phyloP scores from a whole-genome alignment of 1,140 invertebrate genomes.

The Trigoniulus corallinus region DNA sequence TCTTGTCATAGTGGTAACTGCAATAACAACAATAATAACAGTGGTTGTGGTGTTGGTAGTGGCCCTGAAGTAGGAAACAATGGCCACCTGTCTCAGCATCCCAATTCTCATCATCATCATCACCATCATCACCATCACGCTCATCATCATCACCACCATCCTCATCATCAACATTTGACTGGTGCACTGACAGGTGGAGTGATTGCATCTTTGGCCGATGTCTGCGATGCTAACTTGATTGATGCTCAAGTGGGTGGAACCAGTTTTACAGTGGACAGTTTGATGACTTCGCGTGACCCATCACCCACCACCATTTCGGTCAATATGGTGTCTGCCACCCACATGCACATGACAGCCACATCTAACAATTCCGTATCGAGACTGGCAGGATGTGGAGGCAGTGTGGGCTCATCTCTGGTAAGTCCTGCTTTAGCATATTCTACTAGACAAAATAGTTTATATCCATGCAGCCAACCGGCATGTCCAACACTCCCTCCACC shows the following conservation, averaged over 20 bases:
- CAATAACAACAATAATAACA: constrained; percentile 5
- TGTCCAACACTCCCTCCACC: not conserved
- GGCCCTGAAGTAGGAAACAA: constrained; percentile 3
- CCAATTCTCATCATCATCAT: constrained; percentile 6
- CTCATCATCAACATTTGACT: constrained; percentile 8
- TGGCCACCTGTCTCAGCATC: constrained; percentile 3
- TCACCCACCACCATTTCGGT: not conserved
- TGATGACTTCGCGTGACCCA: constrained; percentile 13
- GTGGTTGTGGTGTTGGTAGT: not conserved
- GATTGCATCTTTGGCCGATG: constrained; percentile 3
- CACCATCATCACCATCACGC: constrained; percentile 9
- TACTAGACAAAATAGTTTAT: not conserved
- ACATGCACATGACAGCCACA: not conserved
- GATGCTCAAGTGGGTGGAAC: constrained; percentile 12
- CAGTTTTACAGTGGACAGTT: constrained; percentile 17
- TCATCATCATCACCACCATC: no score
- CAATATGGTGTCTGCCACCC: not conserved
- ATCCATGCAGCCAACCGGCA: not conserved
- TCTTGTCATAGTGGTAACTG: constrained; percentile 5
- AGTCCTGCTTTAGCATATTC: not conserved
- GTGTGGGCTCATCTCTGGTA: not conserved
- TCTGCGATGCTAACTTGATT: constrained; percentile 8
- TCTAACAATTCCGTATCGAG: not conserved
- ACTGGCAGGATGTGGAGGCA: not conserved
- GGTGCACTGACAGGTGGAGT: constrained; percentile 10